Conservation (phyloP, 2,797 vertebrate genomes). For the Myotis daubentonii region DNA sequence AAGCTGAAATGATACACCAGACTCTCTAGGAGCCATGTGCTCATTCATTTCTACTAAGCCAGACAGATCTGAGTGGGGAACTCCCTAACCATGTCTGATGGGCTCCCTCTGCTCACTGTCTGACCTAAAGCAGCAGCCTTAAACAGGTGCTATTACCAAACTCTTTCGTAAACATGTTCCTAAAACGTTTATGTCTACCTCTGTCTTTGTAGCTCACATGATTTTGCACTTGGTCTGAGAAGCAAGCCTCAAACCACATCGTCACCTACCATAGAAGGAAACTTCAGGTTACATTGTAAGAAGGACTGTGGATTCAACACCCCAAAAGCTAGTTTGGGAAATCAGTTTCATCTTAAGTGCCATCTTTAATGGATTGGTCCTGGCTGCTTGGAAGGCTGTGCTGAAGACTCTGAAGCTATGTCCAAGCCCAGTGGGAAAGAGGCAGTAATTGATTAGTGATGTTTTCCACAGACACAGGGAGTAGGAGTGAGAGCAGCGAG, state of each 20-base stretch:
- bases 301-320: neutral
- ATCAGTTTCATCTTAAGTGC: neutral
- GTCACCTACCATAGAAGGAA: neutral
- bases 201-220: neutral
- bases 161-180: neutral
- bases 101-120: neutral
- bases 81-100: neutral
- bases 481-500: conserved; percentile 39
- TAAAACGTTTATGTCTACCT: neutral
- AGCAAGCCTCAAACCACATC: neutral
- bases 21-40: neutral
- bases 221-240: conserved; percentile 34
- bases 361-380: neutral
- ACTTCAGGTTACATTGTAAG: neutral
- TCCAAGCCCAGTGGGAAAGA: neutral
- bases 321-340: neutral
- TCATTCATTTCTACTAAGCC: conserved; percentile 1
- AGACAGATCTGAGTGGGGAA: neutral
- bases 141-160: neutral
- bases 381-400: neutral
- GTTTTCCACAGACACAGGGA: conserved; percentile 42
- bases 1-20: conserved; percentile 34
- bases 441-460: conserved; percentile 26
- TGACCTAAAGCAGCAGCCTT: neutral
- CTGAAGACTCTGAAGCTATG: neutral